These are phyloP conservation scores for Criorhina ranunculi DNA, from an alignment of 2,888 invertebrate genomes.

Conservation along the genomic window DNA sequence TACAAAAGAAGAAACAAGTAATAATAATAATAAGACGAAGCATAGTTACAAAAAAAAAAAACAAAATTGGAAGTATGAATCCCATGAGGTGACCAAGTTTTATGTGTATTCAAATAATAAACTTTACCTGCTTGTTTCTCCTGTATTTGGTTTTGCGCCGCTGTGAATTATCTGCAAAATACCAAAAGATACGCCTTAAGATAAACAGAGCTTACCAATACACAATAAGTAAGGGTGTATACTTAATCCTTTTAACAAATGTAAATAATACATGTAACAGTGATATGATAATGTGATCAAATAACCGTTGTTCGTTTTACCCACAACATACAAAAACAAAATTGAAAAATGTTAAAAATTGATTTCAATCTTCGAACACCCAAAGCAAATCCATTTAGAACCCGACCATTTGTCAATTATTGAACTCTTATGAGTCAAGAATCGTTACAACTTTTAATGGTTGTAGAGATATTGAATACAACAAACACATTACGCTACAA, in stretches of 20 bases:
- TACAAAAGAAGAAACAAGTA: too few relatives aligned
- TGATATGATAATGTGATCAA: conserved; percentile 8
- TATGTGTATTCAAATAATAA: conserved; percentile 9
- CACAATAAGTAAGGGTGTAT: not conserved
- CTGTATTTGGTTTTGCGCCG: conserved; percentile 85
- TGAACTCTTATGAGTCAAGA: too few relatives aligned
- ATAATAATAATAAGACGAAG: conserved; percentile 49
- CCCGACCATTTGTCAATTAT: too few relatives aligned
- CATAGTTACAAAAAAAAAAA: conserved; percentile 12
- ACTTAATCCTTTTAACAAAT: not conserved
- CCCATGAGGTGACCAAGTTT: conserved; percentile 25
- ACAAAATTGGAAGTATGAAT: conserved; percentile 19
- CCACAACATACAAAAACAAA: not conserved
- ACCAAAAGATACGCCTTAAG: not conserved
- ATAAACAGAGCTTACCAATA: not conserved
- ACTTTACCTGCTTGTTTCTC: conserved; percentile 87
- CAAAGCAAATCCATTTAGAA: too few relatives aligned
- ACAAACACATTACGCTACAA: too few relatives aligned
- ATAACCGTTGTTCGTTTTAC: too few relatives aligned
- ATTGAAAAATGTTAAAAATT: not conserved
- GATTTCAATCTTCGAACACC: too few relatives aligned
- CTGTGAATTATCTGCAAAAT: conserved; percentile 88
- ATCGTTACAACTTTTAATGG: too few relatives aligned
- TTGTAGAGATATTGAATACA: too few relatives aligned
- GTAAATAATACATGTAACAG: not conserved